These are phyloP conservation scores for Cephus nigrinus DNA, from an alignment of 2,888 invertebrate genomes.

Conservation along the genomic window DNA sequence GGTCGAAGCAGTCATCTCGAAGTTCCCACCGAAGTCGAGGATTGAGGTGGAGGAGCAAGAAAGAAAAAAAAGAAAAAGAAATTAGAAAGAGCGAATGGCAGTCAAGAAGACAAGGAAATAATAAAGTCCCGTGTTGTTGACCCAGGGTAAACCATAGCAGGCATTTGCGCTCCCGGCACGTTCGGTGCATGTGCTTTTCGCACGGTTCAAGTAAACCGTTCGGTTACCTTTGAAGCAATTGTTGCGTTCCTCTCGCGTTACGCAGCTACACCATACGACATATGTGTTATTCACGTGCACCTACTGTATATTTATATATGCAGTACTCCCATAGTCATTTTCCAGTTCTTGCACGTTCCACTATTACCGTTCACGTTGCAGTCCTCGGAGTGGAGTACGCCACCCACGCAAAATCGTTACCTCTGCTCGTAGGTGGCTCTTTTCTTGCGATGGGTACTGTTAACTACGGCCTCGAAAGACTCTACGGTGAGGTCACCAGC, in stretches of 20 bases:
- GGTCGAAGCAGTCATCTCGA: too few species aligned
- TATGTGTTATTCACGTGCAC: background rate
- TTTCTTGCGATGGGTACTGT: slow-evolving; percentile 36
- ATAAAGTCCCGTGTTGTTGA: slow-evolving; percentile 7
- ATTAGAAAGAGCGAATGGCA: background rate
- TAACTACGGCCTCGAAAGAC: slow-evolving; percentile 51
- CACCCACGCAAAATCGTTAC: background rate
- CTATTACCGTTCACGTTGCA: slow-evolving; percentile 27
- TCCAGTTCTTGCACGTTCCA: slow-evolving; percentile 31
- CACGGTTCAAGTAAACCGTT: slow-evolving; percentile 3
- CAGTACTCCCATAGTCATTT: background rate
- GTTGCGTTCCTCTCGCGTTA: background rate
- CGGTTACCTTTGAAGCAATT: background rate
- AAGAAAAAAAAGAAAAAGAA: background rate
- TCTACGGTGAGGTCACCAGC: slow-evolving; percentile 51
- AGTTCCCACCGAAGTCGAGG: background rate
- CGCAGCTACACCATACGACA: background rate
- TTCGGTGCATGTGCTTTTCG: background rate
- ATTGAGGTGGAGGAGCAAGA: background rate
- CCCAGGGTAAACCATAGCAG: background rate
- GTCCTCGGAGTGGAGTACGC: background rate
- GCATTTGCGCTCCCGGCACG: background rate
- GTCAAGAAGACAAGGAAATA: background rate
- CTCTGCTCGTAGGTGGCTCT: slow-evolving; percentile 34
- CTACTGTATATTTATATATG: background rate